Evolutionary conservation across 1,140 invertebrate species (phyloP), one percentile per base, ranked within the genome.

Genomic region (Callitettix versicolor): DNA sequence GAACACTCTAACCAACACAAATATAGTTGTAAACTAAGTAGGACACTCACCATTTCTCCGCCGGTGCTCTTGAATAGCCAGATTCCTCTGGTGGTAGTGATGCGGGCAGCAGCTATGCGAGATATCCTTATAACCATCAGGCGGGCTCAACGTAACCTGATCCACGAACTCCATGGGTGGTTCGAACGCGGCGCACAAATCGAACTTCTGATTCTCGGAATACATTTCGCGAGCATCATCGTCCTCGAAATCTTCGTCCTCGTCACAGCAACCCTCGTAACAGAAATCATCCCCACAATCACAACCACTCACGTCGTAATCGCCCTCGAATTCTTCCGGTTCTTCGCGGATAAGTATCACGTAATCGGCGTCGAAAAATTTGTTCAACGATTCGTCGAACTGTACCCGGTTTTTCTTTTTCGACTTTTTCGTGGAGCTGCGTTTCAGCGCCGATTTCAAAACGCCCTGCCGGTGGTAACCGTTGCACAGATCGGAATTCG

Each of bases 321-420:
- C 85, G 67, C 84, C 84, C 63, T 86, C 84, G 42, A 85, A 84
- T 62, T 84, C 83, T 55, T 85, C 83, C 60, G 84, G 86, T 64
- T 90, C 86, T 63, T 89, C 86, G 36, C 86, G 79, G 44, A 89
- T 87, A 20, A 89, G 71, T 62, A 91, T 89, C 58, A 91, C 88
- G 63, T 91, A 91, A 70, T 91, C 86, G 1, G 86, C 86, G 53
- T 89, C 87, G 67, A 89, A 89, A 69, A 88, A 89, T 68, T 88
- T 85, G 70, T 91, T 91, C 18, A 84, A 76, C 58, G 82, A 85
- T 70, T 91, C 87, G 66, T 89, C 85, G 61, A 91, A 89, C 11
- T 86, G 79, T 0, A 91, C 87, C n/a, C 86, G 78, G 66, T 85
- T 78, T 64, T 86, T 85, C 50, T 72, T 73, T 40, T 69, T 63